These are phyloP conservation scores for Triops cancriformis DNA, from an alignment of 1,140 invertebrate species.

Conservation along the genomic window DNA sequence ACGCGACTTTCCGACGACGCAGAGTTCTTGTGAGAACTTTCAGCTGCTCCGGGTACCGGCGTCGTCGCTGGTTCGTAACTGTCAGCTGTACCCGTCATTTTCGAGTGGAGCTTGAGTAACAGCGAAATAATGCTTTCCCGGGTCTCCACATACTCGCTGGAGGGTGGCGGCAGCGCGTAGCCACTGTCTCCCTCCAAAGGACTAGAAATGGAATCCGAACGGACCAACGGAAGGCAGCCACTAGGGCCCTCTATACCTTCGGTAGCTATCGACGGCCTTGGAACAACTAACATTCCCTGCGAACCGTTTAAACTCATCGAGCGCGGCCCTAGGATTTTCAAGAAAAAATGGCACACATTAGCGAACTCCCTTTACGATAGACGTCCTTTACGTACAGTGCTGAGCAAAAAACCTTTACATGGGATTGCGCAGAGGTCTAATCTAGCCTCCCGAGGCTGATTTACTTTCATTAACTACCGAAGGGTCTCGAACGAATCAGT, in stretches of 20 bases:
- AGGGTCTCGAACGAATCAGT: too few relatives aligned
- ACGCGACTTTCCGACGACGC: conserved; percentile 45
- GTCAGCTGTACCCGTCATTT: conserved; percentile 70
- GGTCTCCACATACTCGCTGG: conserved; percentile 44
- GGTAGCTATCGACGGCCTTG: neutral
- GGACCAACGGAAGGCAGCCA: neutral
- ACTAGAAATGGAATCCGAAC: conserved; percentile 16
- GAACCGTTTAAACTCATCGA: neutral
- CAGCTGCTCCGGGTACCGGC: conserved; percentile 35
- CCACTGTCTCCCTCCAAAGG: conserved; percentile 3
- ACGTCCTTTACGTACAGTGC: too few relatives aligned
- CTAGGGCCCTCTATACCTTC: neutral
- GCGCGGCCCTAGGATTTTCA: neutral
- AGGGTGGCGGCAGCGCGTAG: conserved; percentile 16
- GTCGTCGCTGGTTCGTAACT: conserved; percentile 50
- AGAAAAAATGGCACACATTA: neutral
- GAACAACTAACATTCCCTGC: neutral
- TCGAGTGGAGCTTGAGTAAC: conserved; percentile 84
- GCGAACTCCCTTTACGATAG: too few relatives aligned
- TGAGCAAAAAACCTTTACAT: too few relatives aligned
- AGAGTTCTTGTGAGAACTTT: conserved; percentile 33
- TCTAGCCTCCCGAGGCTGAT: too few relatives aligned
- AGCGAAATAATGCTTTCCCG: conserved; percentile 88
- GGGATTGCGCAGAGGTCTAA: too few relatives aligned
- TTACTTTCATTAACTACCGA: too few relatives aligned